phyloP scores from a whole-genome alignment of 2,797 vertebrate genomes.

The Coccyzus lansbergi region DNA sequence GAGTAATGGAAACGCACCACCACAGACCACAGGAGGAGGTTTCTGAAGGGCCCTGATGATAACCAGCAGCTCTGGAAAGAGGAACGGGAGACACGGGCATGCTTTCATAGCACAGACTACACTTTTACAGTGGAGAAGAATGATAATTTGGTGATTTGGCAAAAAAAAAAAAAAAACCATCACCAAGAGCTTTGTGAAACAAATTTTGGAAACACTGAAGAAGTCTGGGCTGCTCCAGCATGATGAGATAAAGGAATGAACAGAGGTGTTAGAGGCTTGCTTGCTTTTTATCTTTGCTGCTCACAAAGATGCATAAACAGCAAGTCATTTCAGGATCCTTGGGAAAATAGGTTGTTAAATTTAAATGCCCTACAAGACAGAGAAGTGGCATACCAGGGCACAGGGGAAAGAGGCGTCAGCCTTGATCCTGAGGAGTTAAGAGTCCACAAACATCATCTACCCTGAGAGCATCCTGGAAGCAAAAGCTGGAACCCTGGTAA shows the following conservation, averaged over 20 bases:
- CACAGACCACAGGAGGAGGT: not conserved
- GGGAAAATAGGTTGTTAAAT: not conserved
- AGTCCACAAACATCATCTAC: not conserved
- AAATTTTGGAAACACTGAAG: not conserved
- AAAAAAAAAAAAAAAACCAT: not conserved
- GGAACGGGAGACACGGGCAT: not conserved
- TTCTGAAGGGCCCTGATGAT: not conserved
- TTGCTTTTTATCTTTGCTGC: not conserved
- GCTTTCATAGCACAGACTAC: not conserved
- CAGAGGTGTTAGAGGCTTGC: not conserved
- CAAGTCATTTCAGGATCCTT: not conserved
- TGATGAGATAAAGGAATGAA: not conserved
- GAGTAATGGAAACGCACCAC: not conserved
- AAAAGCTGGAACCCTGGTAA: not conserved
- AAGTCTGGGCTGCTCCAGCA: not conserved
- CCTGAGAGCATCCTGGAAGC: not conserved
- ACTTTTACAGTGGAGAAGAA: not conserved
- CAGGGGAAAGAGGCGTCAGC: not conserved
- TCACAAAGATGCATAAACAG: not conserved
- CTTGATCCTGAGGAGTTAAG: not conserved
- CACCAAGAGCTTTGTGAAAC: not conserved
- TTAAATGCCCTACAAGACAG: not conserved
- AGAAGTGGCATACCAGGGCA: not conserved
- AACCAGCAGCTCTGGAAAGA: conserved; percentile 20
- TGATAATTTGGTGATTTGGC: not conserved